phyloP scores from a whole-genome alignment of 2,113 vertebrate genomes.

The Thalassarche chlororhynchos region DNA sequence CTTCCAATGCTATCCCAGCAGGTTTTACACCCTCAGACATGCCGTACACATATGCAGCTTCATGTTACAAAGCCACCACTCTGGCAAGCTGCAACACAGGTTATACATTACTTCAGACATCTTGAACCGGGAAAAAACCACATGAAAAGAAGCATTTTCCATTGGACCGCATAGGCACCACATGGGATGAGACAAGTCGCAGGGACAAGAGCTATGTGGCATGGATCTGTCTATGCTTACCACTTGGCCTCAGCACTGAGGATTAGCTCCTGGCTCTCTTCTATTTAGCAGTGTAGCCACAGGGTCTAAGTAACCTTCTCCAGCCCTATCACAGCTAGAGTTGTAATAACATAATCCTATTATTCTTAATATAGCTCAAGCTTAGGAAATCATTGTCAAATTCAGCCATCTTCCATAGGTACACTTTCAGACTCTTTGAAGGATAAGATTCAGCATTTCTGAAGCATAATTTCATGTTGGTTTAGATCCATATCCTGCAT shows the following conservation, averaged over 20 bases:
- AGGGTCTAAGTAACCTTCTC: background rate
- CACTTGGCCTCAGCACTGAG: background rate
- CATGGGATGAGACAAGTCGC: background rate
- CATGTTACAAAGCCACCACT: background rate
- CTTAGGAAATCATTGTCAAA: background rate
- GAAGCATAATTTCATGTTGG: background rate
- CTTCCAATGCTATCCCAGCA: background rate
- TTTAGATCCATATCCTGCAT: background rate
- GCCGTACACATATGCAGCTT: background rate
- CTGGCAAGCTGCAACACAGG: background rate
- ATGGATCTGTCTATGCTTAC: background rate
- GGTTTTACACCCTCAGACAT: background rate
- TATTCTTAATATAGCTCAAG: conserved; percentile 6
- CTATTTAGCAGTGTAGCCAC: background rate
- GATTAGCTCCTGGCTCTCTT: background rate
- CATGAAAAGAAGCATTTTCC: background rate
- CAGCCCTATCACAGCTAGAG: background rate
- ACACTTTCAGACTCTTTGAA: background rate
- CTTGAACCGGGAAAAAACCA: background rate
- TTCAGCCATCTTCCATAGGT: background rate
- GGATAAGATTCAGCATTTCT: background rate
- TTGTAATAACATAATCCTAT: conserved; percentile 16
- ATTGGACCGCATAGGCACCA: background rate
- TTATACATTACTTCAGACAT: background rate
- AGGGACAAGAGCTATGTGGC: background rate